Conservation (phyloP, 2,113 vertebrate species). For the Sardina pilchardus region DNA sequence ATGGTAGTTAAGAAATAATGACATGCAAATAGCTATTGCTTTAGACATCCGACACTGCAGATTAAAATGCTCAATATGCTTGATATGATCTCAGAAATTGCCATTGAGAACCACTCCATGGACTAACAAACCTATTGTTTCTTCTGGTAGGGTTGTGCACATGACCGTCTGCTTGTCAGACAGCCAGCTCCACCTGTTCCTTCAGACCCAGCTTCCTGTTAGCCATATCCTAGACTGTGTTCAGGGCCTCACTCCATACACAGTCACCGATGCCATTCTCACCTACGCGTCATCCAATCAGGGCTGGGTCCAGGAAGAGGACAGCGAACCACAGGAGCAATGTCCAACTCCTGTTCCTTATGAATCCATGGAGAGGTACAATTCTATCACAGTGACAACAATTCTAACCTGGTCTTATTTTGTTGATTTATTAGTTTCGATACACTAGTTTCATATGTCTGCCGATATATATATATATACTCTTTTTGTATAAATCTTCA, state of each 20-base stretch:
- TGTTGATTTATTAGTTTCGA: not conserved
- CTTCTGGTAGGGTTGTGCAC: conserved; percentile 80
- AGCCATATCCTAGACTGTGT: conserved; percentile 89
- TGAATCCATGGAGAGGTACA: conserved; percentile 74
- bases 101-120: not conserved
- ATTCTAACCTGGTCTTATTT: not conserved
- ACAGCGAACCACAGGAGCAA: conserved; percentile 52
- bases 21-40: not conserved
- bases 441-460: not conserved
- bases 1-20: not conserved
- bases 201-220: conserved; percentile 91
- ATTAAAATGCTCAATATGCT: too few species aligned
- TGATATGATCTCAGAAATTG: too few species aligned
- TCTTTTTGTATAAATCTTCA: not conserved
- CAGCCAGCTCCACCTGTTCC: conserved; percentile 95
- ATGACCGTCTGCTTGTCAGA: conserved; percentile 92
- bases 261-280: conserved; percentile 87
- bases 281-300: conserved; percentile 85
- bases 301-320: conserved; percentile 83
- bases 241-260: conserved; percentile 80
- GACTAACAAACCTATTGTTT: not conserved
- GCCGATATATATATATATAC: not conserved
- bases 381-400: not conserved
- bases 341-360: conserved; percentile 63
- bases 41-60: not conserved